These are phyloP conservation scores for Xestoiulus laeticollis DNA, from an alignment of 2,888 invertebrate genomes.

Conservation along the genomic window DNA sequence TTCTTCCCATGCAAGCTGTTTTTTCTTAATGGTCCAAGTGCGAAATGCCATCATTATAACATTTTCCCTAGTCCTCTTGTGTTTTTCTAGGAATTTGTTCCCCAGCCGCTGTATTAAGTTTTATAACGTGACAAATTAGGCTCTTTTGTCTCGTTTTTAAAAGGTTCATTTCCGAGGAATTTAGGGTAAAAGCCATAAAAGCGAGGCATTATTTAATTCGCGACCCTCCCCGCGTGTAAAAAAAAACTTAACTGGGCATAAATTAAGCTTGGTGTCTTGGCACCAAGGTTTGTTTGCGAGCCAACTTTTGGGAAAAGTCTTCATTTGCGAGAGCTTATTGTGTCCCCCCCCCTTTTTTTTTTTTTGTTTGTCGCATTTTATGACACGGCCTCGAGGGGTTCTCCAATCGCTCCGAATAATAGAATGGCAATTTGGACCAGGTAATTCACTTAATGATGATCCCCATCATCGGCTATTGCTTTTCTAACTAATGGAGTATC, in stretches of 20 bases:
- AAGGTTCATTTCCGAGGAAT: slow-evolving; percentile 39
- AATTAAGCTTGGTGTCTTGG: slow-evolving; percentile 31
- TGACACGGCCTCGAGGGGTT: slow-evolving; percentile 25
- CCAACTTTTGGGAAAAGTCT: slow-evolving; percentile 31
- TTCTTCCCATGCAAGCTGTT: background rate
- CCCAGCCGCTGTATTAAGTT: background rate
- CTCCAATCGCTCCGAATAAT: slow-evolving; percentile 21
- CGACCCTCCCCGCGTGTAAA: slow-evolving; percentile 4
- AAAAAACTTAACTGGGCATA: background rate
- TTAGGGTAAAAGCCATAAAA: slow-evolving; percentile 34
- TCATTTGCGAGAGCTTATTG: slow-evolving; percentile 30
- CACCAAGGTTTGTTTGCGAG: slow-evolving; percentile 4
- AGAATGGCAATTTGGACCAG: slow-evolving; percentile 32
- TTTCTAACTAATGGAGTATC: slow-evolving; percentile 35
- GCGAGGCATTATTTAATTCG: slow-evolving; percentile 5
- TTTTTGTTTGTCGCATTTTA: slow-evolving; percentile 36
- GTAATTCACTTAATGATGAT: slow-evolving; percentile 43
- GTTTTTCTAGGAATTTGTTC: background rate
- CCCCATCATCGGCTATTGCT: slow-evolving; percentile 24
- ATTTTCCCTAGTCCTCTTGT: background rate
- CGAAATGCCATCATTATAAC: background rate
- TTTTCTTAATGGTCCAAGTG: background rate
- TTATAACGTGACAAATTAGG: slow-evolving; percentile 43
- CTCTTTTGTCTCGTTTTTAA: slow-evolving; percentile 33
- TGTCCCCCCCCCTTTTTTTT: no score